phyloP scores from a whole-genome alignment of 2,888 invertebrate species.

The Nemoura dubitans region DNA sequence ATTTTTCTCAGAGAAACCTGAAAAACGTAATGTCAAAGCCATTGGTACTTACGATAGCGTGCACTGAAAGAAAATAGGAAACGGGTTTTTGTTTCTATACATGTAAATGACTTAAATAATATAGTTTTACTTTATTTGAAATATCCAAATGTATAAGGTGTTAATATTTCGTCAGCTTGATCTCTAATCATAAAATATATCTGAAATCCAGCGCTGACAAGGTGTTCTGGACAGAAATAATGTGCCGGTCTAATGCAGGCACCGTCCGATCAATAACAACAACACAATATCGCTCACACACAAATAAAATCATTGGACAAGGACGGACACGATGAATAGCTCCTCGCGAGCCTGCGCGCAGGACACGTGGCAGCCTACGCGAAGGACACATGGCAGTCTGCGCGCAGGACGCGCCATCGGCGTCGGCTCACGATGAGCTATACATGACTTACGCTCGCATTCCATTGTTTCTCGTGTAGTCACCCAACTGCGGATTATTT shows the following conservation, averaged over 20 bases:
- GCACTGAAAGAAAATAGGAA: no score
- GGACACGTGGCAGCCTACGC: neutral
- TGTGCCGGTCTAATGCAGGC: neutral
- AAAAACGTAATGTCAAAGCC: no score
- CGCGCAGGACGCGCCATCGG: neutral
- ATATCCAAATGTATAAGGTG: slow-evolving; percentile 37
- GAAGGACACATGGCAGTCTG: neutral
- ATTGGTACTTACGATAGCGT: no score
- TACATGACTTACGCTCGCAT: slow-evolving; percentile 30
- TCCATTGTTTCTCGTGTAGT: slow-evolving; percentile 3
- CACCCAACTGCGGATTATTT: neutral
- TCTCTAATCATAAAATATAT: slow-evolving; percentile 1
- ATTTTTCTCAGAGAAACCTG: no score
- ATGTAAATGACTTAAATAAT: no score
- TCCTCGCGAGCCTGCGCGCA: neutral
- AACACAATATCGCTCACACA: neutral
- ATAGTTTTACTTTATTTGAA: slow-evolving; percentile 37
- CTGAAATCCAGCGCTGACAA: slow-evolving; percentile 3
- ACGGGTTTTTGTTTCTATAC: no score
- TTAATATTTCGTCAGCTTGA: slow-evolving; percentile 36
- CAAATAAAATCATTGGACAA: no score
- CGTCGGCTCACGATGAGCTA: slow-evolving; percentile 21
- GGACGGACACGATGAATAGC: slow-evolving; percentile 34
- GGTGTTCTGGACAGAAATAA: neutral
- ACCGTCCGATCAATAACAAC: neutral